Percentiles rank a stretch among this genome's conserved stretches.
Conservation (phyloP, 2,797 vertebrate genomes). For the Halcyon chelicuti region DNA sequence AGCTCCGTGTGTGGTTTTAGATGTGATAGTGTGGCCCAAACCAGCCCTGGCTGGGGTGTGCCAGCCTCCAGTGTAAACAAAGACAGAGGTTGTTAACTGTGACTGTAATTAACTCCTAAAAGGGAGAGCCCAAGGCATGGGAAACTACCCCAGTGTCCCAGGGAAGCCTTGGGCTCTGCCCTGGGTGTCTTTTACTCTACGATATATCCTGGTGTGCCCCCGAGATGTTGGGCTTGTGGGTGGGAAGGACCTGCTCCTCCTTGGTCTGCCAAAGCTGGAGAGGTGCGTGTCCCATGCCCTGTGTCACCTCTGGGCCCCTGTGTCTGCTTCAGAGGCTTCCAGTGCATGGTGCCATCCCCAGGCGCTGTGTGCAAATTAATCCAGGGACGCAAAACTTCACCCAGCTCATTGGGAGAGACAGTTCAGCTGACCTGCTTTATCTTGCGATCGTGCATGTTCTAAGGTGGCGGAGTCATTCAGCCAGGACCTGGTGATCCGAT, state of each 20-base stretch:
- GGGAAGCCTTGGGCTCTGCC: background rate
- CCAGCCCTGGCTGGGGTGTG: background rate
- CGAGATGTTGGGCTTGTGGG: accelerated
- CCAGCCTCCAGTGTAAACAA: background rate
- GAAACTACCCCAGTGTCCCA: background rate
- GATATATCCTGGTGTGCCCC: background rate
- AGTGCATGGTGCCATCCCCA: accelerated
- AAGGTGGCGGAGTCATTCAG: background rate
- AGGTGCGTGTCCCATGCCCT: accelerated
- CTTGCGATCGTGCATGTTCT: accelerated
- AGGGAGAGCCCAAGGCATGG: background rate
- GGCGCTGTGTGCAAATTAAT: background rate
- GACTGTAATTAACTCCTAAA: background rate
- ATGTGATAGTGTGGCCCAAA: background rate
- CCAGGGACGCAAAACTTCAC: background rate
- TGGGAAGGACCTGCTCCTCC: background rate
- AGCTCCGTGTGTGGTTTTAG: conserved; percentile 17
- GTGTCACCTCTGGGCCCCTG: accelerated
- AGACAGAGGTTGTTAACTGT: background rate
- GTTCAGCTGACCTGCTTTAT: background rate
- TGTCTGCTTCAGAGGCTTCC: accelerated
- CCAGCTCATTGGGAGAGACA: background rate
- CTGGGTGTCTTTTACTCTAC: background rate
- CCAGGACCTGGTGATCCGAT: background rate
- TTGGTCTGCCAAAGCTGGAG: accelerated